Evolutionary conservation across 2,113 vertebrate species (phyloP).

Genomic region (Rhinichthys klamathensis): DNA sequence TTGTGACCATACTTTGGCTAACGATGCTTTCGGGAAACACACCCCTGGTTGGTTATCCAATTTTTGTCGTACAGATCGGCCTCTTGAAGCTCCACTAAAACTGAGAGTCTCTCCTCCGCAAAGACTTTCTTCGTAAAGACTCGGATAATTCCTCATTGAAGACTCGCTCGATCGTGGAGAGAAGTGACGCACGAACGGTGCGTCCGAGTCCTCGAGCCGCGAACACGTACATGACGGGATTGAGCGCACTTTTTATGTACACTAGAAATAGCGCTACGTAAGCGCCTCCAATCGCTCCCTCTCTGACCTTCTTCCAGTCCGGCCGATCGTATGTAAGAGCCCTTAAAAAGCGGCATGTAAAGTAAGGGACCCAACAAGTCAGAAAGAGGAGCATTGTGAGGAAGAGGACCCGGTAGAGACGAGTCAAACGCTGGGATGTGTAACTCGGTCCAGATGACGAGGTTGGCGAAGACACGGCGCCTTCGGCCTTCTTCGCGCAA

Average conservation of each 20-base stretch:
- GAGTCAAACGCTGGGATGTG: constrained; percentile 60
- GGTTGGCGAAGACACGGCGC: background rate
- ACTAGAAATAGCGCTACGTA: constrained; percentile 76
- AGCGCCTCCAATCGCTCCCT: rapidly evolving
- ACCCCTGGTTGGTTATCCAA: no score
- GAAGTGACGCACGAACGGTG: constrained; percentile 69
- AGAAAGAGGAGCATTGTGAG: constrained; percentile 79
- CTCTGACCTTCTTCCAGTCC: rapidly evolving
- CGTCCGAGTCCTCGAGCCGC: constrained; percentile 73
- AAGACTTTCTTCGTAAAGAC: constrained; percentile 71
- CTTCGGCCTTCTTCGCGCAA: constrained; percentile 47
- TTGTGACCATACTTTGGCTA: no score
- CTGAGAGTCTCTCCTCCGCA: constrained; percentile 68
- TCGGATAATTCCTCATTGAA: constrained; percentile 75
- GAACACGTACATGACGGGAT: constrained; percentile 79
- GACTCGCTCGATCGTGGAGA: constrained; percentile 73
- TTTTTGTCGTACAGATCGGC: background rate
- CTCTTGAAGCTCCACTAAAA: constrained; percentile 53
- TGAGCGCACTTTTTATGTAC: constrained; percentile 76
- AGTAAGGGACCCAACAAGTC: constrained; percentile 81
- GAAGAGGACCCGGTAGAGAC: constrained; percentile 76
- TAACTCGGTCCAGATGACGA: constrained; percentile 28
- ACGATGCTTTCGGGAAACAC: no score
- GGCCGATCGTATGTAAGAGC: background rate
- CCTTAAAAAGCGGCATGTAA: constrained; percentile 72